Conservation (phyloP, 2,888 invertebrate species). For the Seira ritae region DNA sequence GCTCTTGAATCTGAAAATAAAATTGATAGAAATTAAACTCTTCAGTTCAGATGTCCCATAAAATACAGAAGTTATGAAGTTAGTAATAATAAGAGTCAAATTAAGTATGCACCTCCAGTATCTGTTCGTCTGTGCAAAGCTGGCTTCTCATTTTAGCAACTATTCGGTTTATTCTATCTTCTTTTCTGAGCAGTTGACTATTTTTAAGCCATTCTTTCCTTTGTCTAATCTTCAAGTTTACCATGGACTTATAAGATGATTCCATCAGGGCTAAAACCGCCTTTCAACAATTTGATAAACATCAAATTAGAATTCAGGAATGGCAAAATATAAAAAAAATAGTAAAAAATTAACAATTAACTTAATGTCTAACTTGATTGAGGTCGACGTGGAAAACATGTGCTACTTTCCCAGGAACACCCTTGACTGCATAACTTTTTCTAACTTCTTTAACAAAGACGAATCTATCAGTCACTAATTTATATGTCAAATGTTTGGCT, state of each 20-base stretch:
- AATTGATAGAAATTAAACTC: slow-evolving; percentile 50
- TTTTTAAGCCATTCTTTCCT: slow-evolving; percentile 82
- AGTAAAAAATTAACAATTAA: no score
- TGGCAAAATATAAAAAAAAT: no score
- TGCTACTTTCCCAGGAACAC: slow-evolving; percentile 87
- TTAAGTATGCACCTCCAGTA: slow-evolving; percentile 81
- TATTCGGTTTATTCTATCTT: slow-evolving; percentile 89
- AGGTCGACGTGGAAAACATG: slow-evolving; percentile 86
- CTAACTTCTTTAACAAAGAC: slow-evolving; percentile 84
- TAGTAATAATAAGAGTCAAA: slow-evolving; percentile 35
- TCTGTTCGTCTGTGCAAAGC: slow-evolving; percentile 86
- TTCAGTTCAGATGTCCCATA: no score
- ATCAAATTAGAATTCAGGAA: neutral
- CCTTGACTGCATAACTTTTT: slow-evolving; percentile 82
- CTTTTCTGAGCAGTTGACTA: slow-evolving; percentile 89
- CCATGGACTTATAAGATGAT: slow-evolving; percentile 83
- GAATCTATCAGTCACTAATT: slow-evolving; percentile 87
- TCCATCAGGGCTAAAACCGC: slow-evolving; percentile 84
- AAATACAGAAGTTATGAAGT: no score
- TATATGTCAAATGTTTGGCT: slow-evolving; percentile 91
- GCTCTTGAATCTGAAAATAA: slow-evolving; percentile 85
- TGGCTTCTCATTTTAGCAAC: slow-evolving; percentile 86
- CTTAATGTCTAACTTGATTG: slow-evolving; percentile 78
- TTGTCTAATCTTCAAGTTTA: slow-evolving; percentile 83
- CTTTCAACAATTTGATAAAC: slow-evolving; percentile 74